Conservation (phyloP, 2,888 invertebrate genomes). For the Sturmia bella region DNA sequence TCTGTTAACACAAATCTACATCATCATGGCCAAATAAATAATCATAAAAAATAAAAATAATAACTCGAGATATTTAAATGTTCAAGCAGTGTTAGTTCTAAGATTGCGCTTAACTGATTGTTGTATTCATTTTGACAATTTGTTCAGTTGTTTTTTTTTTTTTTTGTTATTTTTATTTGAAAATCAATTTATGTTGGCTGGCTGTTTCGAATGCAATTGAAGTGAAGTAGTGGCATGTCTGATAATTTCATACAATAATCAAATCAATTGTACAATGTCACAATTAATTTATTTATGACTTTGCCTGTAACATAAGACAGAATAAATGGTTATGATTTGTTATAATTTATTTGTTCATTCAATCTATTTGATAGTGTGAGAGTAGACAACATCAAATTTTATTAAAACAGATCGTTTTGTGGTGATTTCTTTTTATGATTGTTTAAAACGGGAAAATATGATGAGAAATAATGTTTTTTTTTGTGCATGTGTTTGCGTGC, state of each 20-base stretch:
- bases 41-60: slow-evolving; percentile 6
- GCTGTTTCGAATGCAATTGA: slow-evolving; percentile 23
- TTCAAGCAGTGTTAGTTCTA: slow-evolving; percentile 6
- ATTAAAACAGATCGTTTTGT: slow-evolving; percentile 68
- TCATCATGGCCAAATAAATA: not conserved
- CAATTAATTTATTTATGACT: slow-evolving; percentile 79
- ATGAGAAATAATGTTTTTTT: not conserved
- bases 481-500: too few species aligned
- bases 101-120: slow-evolving; percentile 24
- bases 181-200: slow-evolving; percentile 56
- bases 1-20: slow-evolving; percentile 19
- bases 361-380: not conserved
- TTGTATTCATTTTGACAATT: slow-evolving; percentile 55
- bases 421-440: slow-evolving; percentile 62
- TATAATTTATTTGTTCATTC: slow-evolving; percentile 20
- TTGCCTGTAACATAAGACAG: slow-evolving; percentile 1
- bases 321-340: slow-evolving; percentile 39
- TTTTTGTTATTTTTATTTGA: slow-evolving; percentile 30
- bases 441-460: not conserved
- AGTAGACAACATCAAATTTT: slow-evolving; percentile 49
- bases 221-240: slow-evolving; percentile 37
- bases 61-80: slow-evolving; percentile 3
- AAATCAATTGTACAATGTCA: slow-evolving; percentile 80
- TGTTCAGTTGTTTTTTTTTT: not conserved
- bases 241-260: slow-evolving; percentile 71